Evolutionary conservation across 2,113 vertebrate species (phyloP).

Genomic region (Sterrhoptilus dennistouni): DNA sequence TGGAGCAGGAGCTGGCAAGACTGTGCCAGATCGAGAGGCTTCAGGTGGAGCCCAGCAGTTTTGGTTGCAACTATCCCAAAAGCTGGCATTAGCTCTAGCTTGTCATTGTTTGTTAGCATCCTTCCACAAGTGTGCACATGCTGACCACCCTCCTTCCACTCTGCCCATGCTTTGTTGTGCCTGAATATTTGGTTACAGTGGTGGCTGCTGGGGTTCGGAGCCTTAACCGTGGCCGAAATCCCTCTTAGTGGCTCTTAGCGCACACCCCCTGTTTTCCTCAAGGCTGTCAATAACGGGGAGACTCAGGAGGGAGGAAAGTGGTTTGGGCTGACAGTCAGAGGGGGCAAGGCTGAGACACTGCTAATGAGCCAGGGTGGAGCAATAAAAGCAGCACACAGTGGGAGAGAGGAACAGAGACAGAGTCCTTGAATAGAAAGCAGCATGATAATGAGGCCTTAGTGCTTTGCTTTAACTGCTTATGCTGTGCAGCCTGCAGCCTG

Average conservation of each 20-base stretch:
- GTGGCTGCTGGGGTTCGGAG: not conserved
- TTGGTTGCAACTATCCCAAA: not conserved
- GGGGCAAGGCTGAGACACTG: conserved; percentile 4
- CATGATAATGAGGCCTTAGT: conserved; percentile 62
- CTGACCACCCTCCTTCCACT: not conserved
- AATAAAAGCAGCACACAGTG: conserved; percentile 24
- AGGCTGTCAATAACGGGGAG: not conserved
- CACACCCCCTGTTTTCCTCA: not conserved
- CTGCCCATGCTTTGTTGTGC: not conserved
- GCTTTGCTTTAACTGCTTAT: conserved; percentile 67
- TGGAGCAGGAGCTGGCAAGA: not conserved
- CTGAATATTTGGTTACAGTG: not conserved
- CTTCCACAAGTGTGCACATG: rapidly evolving
- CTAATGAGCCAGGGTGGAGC: conserved; percentile 33
- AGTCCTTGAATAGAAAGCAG: conserved; percentile 59
- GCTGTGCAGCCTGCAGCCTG: conserved; percentile 61
- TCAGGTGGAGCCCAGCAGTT: not conserved
- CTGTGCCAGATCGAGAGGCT: not conserved
- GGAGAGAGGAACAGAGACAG: conserved; percentile 4
- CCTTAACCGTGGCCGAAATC: rapidly evolving
- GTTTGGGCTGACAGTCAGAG: conserved; percentile 22
- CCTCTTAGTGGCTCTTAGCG: not conserved
- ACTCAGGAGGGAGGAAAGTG: not conserved
- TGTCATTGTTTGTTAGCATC: not conserved
- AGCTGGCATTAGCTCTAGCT: not conserved